Evolutionary conservation across 2,888 invertebrate genomes (phyloP), one percentile per base, ranked within the genome.

Genomic region (Rhingia rostrata): DNA sequence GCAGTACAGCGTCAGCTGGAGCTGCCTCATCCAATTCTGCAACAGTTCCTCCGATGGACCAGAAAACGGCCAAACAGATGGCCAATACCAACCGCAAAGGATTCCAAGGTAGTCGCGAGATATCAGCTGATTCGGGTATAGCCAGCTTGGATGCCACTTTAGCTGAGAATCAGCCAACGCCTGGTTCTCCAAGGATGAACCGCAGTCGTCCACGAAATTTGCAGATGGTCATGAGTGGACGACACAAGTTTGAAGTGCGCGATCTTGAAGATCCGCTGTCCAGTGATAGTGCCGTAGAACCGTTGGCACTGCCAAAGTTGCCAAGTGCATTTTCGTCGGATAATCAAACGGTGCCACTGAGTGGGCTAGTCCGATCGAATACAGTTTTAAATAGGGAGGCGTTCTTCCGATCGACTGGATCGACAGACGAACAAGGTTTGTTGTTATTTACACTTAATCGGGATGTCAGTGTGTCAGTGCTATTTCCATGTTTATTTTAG

Each of bases 171-270:
- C 90, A 35, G 83, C 78, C 61, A 87, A 84, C 1, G 86, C 88
- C 82, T 2, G 80, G 74, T 72, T 90, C 91, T 32, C 90, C 91
- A 7, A 88, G 90, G 66, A 88, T 91, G 0, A 91, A 90, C 73
- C 91, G 93, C 58, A 90, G 90, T 74, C 93, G 95, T 81, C 94
- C 95, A 0, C 92, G 96, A 61, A 95, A 95, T 89, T 91, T 96
- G 49, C 94, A 95, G 90, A 94, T 96, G 93, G 94, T 95, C 41
- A 94, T 96, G 91, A 93, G 93, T 47, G 95, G 94, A 54, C 92
- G 95, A 0, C 95, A 95, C 88, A 95, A 93, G 86, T 96, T 96
- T 91, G 96, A 96, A 87, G 94, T 96, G 3, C 92, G 94, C 35
- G 96, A 96, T 88, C 79, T 89, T 10, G 93, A 93, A 49, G 93